Base-by-base conservation (phyloP, 2,888 invertebrate genomes). In the Amblyteles armatorius region DNA sequence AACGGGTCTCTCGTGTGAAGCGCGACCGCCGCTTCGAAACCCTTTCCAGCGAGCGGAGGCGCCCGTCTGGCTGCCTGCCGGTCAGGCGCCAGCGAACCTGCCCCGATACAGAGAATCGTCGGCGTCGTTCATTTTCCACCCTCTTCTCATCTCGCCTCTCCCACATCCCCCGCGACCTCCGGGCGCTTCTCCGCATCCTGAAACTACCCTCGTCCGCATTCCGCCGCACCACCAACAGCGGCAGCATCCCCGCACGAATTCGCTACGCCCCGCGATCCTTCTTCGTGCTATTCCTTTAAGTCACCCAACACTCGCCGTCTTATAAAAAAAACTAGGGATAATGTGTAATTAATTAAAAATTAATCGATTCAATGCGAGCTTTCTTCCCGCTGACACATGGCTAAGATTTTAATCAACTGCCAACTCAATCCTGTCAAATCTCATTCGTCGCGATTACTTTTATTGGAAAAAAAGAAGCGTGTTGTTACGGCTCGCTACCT, bases 51-150 rank as follows among this genome's bases (percentile, higher is more conserved):
- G 73, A 82, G 88, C 91, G 85, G 65, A 84, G 93, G 93, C 93
- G 93, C 93, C 93, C 93, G 93, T 90, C 93, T 92, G 94, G 92
- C 93, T 93, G 93, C 93, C 94, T 93, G 92, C 92, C 89, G 90
- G 89, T 86, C 91, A 92, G 94, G 93, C 94, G 94, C 94, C 94
- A 89, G 89, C 88, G 88, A 89, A 89, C 93, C 93, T 93, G 90
- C 88, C 89, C 90, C 86, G 72, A 87, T 83, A 81, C 86, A 89
- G 76, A 84, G 57, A 84, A 88, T 88, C 84, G 86, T 84, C 86
- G 88, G 88, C 90, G 88, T 89, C 90, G 86, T 88, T 89, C 88
- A 87, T 90, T 89, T 88, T 87, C 88, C 82, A 85, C 88, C 71
- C 80, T 72, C 80, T 19, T 82, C 69, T 52, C 73, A 48, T 60